phyloP scores from a whole-genome alignment of 2,797 vertebrate species.

The Tinamus major region DNA sequence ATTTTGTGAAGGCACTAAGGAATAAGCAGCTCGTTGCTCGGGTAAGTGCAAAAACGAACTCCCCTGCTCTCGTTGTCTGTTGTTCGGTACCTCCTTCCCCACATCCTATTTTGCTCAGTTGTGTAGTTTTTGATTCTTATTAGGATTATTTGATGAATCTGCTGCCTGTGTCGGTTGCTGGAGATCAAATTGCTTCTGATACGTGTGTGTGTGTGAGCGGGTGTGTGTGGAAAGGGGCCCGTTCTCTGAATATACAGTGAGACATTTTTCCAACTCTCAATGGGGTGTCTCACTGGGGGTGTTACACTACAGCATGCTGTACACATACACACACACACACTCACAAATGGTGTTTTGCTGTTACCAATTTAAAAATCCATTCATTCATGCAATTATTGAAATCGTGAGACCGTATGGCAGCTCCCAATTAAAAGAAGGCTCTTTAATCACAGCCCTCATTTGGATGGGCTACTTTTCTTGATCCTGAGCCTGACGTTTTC shows the following conservation, averaged over 20 bases:
- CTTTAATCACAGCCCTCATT: constrained; percentile 11
- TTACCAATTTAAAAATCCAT: not conserved
- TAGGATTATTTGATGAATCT: constrained; percentile 48
- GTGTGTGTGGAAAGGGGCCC: constrained; percentile 38
- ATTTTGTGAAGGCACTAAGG: constrained; percentile 41
- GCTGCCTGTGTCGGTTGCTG: not conserved
- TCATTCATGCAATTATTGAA: not conserved
- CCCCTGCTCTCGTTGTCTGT: constrained; percentile 10
- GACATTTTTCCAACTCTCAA: constrained; percentile 40
- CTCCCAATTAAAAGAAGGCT: constrained; percentile 14
- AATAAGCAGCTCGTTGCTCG: constrained; percentile 13
- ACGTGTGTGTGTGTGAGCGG: not conserved
- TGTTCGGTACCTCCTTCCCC: not conserved
- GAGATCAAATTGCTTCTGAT: not conserved
- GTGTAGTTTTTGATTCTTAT: not conserved
- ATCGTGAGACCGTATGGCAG: not conserved
- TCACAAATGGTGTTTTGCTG: not conserved
- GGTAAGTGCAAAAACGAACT: constrained; percentile 71
- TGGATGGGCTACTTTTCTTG: constrained; percentile 2
- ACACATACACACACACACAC: not conserved
- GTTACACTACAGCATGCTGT: not conserved
- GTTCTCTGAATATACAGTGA: not conserved
- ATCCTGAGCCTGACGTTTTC: constrained; percentile 10
- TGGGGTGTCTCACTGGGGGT: not conserved
- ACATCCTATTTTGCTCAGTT: not conserved